phyloP scores from a whole-genome alignment of 2,888 invertebrate species.

The Lysandra coridon region DNA sequence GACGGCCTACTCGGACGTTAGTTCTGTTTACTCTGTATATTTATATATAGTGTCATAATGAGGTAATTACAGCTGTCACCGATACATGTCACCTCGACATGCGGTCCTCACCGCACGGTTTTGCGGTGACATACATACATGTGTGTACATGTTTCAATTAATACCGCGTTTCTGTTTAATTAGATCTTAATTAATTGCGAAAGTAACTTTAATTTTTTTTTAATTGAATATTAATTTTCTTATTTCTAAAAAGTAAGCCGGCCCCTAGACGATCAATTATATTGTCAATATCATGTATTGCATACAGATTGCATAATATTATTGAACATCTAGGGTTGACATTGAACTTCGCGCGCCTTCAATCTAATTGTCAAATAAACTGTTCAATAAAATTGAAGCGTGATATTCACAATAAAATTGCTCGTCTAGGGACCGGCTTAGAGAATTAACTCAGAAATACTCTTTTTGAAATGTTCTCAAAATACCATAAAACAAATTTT shows the following conservation, averaged over 20 bases:
- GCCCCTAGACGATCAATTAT: too few species aligned
- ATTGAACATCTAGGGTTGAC: too few species aligned
- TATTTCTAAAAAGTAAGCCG: background rate
- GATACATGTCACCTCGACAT: slow-evolving; percentile 10
- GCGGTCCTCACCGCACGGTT: background rate
- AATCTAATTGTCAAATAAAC: too few species aligned
- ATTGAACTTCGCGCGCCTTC: too few species aligned
- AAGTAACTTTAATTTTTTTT: too few species aligned
- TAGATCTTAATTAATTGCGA: background rate
- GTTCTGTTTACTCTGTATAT: background rate
- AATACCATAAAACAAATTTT: background rate
- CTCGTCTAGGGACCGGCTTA: too few species aligned
- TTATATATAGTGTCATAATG: background rate
- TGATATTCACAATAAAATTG: too few species aligned
- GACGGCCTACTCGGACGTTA: too few species aligned
- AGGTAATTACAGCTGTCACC: slow-evolving; percentile 16
- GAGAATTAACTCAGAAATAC: background rate
- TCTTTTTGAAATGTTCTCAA: background rate
- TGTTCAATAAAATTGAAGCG: too few species aligned
- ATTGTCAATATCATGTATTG: too few species aligned
- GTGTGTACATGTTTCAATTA: background rate
- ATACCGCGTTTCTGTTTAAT: background rate
- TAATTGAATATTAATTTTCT: too few species aligned
- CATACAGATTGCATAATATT: too few species aligned
- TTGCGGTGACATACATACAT: background rate